These are phyloP conservation scores for Trissolcus basalis DNA, from an alignment of 1,140 invertebrate species.

Conservation along the genomic window DNA sequence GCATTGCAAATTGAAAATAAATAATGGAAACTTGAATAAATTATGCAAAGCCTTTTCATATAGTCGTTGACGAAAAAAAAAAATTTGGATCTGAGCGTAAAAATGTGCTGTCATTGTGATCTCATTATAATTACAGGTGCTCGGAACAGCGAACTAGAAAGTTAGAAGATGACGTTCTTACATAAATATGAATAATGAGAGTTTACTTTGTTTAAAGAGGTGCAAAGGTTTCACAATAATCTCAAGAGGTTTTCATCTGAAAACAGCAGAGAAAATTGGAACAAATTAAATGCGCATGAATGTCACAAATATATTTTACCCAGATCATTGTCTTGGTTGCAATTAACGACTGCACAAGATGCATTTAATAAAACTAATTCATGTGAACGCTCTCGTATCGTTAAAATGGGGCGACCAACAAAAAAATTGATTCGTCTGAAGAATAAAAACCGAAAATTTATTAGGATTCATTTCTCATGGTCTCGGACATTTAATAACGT, in stretches of 20 bases:
- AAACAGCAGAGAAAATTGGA: slow-evolving; percentile 17
- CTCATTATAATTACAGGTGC: slow-evolving; percentile 48
- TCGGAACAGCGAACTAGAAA: slow-evolving; percentile 35
- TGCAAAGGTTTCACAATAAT: slow-evolving; percentile 13
- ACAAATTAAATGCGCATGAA: slow-evolving; percentile 10
- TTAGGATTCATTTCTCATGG: no score
- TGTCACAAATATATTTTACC: slow-evolving; percentile 2
- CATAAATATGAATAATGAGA: slow-evolving; percentile 49
- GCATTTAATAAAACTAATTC: no score
- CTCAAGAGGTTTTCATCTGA: slow-evolving; percentile 1
- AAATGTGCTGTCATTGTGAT: slow-evolving; percentile 55
- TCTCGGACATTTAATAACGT: no score
- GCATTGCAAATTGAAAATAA: no score
- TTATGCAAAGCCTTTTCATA: slow-evolving; percentile 7
- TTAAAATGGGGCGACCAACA: no score
- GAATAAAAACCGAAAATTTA: no score
- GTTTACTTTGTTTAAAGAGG: slow-evolving; percentile 4
- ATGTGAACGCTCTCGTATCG: no score
- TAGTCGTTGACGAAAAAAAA: not conserved
- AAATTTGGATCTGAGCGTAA: slow-evolving; percentile 31
- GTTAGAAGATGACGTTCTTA: slow-evolving; percentile 36
- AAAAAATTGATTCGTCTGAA: no score
- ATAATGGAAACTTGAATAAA: no score
- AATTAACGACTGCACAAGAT: not conserved
- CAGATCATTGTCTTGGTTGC: not conserved